These are phyloP conservation scores for Menidia menidia DNA, from an alignment of 2,797 vertebrate species.

Conservation along the genomic window DNA sequence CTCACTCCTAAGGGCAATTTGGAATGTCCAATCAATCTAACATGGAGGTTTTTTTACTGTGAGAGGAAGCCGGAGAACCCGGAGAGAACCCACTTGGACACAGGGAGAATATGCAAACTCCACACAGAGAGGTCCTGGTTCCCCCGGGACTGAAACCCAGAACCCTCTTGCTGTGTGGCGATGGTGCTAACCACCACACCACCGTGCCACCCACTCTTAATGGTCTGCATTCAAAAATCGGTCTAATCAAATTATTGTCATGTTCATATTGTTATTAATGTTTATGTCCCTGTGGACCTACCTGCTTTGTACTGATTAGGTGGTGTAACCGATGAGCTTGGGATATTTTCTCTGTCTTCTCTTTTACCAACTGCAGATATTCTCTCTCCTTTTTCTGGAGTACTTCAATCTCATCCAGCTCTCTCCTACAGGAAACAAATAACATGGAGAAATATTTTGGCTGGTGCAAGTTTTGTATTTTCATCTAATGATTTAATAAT, in stretches of 20 bases:
- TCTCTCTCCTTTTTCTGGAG: conserved; percentile 83
- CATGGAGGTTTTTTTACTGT: too few species aligned
- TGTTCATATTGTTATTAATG: neutral
- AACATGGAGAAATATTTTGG: conserved; percentile 9
- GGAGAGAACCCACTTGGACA: too few species aligned
- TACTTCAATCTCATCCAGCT: conserved; percentile 85
- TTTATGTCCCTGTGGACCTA: conserved; percentile 55
- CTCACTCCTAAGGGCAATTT: too few species aligned
- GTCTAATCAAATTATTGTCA: neutral
- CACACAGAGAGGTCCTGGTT: too few species aligned
- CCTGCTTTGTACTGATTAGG: conserved; percentile 95
- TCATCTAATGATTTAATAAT: neutral
- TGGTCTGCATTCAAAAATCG: neutral
- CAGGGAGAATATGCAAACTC: too few species aligned
- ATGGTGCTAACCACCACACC: too few species aligned
- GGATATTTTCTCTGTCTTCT: conserved; percentile 82
- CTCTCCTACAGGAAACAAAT: conserved; percentile 79
- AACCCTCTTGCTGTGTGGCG: too few species aligned
- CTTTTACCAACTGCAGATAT: conserved; percentile 76
- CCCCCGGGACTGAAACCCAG: too few species aligned
- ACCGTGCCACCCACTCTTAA: neutral
- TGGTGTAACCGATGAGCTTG: conserved; percentile 90
- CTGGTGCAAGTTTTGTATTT: neutral
- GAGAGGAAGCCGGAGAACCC: too few species aligned
- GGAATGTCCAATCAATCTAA: too few species aligned